Evolutionary conservation across 2,888 invertebrate genomes (phyloP).

Genomic region (Portevinia maculata): DNA sequence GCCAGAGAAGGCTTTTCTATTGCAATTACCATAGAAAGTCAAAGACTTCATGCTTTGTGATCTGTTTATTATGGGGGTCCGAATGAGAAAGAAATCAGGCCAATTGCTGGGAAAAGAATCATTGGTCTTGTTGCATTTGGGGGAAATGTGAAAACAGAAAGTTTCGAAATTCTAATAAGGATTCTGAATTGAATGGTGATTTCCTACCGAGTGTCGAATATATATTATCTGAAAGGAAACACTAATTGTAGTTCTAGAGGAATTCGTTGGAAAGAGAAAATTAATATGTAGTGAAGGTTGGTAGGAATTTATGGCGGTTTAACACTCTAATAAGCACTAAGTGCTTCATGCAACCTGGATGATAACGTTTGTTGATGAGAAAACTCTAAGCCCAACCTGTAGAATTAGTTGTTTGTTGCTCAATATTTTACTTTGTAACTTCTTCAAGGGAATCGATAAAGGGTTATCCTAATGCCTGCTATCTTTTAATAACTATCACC

Average conservation of each 20-base stretch:
- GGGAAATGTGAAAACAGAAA: conserved; percentile 36
- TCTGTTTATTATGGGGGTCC: conserved; percentile 39
- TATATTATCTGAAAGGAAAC: conserved; percentile 17
- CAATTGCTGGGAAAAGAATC: conserved; percentile 46
- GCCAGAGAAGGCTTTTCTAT: conserved; percentile 19
- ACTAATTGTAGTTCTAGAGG: neutral
- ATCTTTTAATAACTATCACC: too few relatives aligned
- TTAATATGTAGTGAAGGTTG: too few relatives aligned
- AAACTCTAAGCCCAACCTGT: too few relatives aligned
- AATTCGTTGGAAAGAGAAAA: neutral
- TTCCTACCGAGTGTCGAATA: conserved; percentile 4
- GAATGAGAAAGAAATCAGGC: conserved; percentile 35
- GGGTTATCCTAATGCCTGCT: too few relatives aligned
- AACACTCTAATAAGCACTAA: too few relatives aligned
- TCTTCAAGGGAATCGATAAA: too few relatives aligned
- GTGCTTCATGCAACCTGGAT: too few relatives aligned
- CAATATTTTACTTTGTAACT: too few relatives aligned
- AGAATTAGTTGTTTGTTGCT: too few relatives aligned
- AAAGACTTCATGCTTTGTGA: conserved; percentile 21
- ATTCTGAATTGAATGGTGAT: conserved; percentile 7
- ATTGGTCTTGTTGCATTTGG: conserved; percentile 26
- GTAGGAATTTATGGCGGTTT: too few relatives aligned
- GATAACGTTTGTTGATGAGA: too few relatives aligned
- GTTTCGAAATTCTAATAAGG: conserved; percentile 1
- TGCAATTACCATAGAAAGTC: conserved; percentile 50